Conservation (phyloP, 2,888 invertebrate genomes). For the Phania funesta region DNA sequence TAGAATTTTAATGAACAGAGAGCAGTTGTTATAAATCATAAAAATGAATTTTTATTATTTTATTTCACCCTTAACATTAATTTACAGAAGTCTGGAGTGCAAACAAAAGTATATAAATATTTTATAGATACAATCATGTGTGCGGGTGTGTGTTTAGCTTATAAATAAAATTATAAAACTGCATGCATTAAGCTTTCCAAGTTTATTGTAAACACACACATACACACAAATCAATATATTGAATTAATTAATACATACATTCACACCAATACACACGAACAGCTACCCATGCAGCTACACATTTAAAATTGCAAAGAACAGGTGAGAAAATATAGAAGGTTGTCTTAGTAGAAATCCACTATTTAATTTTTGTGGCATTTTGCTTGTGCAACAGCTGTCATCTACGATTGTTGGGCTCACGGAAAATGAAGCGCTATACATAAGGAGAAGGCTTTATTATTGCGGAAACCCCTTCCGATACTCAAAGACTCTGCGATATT, state of each 20-base stretch:
- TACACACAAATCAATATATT: neutral
- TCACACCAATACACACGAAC: slow-evolving; percentile 8
- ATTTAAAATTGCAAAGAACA: neutral
- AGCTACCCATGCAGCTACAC: neutral
- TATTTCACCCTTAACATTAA: slow-evolving; percentile 37
- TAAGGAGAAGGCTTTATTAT: no score
- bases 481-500: no score
- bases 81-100: neutral
- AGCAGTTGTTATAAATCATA: slow-evolving; percentile 44
- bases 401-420: no score
- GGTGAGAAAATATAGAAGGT: neutral
- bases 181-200: neutral
- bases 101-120: neutral
- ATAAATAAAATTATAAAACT: neutral
- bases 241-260: slow-evolving; percentile 42
- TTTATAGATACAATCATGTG: neutral
- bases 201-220: neutral
- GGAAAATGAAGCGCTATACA: no score
- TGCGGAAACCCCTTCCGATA: no score
- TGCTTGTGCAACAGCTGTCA: no score
- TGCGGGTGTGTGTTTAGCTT: neutral
- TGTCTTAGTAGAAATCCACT: no score
- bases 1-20: slow-evolving; percentile 32
- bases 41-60: slow-evolving; percentile 45
- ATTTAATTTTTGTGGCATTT: no score